Percentiles rank a stretch among this genome's conserved stretches.
These are phyloP conservation scores for Carduelis carduelis DNA, from an alignment of 2,797 vertebrate genomes.

Conservation along the genomic window DNA sequence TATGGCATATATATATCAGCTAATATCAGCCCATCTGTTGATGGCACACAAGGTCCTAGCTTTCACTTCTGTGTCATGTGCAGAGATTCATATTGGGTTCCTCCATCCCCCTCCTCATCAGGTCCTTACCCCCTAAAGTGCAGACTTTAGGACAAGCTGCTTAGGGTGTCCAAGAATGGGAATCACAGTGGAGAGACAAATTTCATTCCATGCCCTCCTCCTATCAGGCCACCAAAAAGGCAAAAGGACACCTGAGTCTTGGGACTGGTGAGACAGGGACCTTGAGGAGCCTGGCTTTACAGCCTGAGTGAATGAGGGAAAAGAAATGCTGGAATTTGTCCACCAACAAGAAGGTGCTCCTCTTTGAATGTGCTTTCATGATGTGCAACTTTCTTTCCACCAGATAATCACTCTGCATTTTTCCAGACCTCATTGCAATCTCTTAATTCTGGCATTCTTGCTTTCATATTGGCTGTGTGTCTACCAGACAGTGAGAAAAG, in stretches of 20 bases:
- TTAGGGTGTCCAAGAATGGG: not conserved
- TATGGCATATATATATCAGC: not conserved
- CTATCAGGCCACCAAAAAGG: not conserved
- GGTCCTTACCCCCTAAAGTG: not conserved
- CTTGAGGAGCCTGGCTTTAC: not conserved
- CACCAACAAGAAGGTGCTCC: not conserved
- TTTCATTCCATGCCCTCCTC: not conserved
- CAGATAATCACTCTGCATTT: not conserved
- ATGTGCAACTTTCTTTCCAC: not conserved
- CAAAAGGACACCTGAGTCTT: not conserved
- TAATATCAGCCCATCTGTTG: not conserved
- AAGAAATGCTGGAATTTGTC: not conserved
- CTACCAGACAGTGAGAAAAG: not conserved
- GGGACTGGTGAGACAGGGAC: not conserved
- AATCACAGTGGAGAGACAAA: not conserved
- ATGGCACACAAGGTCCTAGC: not conserved
- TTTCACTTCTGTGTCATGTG: not conserved
- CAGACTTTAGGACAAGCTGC: not conserved
- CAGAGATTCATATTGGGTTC: not conserved
- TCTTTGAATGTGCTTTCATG: not conserved
- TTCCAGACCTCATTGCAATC: not conserved
- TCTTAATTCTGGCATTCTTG: not conserved
- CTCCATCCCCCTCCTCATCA: accelerated
- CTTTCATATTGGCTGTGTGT: not conserved
- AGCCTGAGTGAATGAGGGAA: not conserved